Conservation (phyloP, 2,888 invertebrate species). For the Caenorhabditis imperialis region DNA sequence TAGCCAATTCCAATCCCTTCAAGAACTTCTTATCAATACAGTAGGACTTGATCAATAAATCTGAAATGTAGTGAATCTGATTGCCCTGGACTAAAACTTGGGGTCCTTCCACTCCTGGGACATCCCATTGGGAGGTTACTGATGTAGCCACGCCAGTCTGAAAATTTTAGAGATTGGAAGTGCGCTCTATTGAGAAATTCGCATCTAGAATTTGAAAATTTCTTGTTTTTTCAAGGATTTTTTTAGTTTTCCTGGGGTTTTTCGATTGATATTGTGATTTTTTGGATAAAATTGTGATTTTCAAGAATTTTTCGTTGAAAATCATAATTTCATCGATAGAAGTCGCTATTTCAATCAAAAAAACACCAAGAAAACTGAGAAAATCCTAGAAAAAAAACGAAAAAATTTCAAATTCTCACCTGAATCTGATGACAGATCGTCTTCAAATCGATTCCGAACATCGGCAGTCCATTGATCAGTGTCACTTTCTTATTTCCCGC, state of each 20-base stretch:
- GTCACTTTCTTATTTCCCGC: conserved; percentile 84
- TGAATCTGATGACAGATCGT: conserved; percentile 57
- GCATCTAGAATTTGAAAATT: no score
- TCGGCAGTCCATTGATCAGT: conserved; percentile 89
- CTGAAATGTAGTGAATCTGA: conserved; percentile 65
- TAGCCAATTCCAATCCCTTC: conserved; percentile 72
- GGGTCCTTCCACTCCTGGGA: conserved; percentile 81
- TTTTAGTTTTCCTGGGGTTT: not conserved
- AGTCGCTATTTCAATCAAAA: no score
- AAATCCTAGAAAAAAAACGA: not conserved
- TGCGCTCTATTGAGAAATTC: no score
- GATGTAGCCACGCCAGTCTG: conserved; percentile 90
- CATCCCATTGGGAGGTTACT: conserved; percentile 85
- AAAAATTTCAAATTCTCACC: conserved; percentile 17
- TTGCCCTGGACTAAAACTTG: conserved; percentile 76
- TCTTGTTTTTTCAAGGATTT: no score
- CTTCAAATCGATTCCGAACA: conserved; percentile 87
- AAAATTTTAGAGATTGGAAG: no score
- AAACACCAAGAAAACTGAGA: no score
- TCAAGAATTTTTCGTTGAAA: no score
- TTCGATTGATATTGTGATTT: not conserved
- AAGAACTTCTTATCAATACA: conserved; percentile 75
- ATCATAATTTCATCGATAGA: no score
- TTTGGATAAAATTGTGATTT: no score
- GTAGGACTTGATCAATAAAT: conserved; percentile 60